Evolutionary conservation across 2,888 invertebrate genomes (phyloP).

Genomic region (Agrochola lota): DNA sequence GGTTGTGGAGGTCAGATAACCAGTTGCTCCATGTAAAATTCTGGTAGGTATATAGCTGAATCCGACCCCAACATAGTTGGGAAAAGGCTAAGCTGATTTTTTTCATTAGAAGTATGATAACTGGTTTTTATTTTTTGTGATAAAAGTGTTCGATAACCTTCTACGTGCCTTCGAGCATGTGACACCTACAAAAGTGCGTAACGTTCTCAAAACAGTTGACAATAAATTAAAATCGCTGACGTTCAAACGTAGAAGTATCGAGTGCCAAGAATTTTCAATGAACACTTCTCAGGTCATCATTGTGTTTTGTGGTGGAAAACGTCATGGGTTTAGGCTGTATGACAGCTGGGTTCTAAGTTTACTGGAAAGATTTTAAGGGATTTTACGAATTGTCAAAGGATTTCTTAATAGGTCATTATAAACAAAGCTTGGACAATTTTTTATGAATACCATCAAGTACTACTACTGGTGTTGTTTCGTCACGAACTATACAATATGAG

Average conservation of each 20-base stretch:
- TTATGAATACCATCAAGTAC: background rate
- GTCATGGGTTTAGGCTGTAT: background rate
- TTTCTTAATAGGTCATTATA: background rate
- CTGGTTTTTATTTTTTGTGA: too few relatives aligned
- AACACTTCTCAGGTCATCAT: background rate
- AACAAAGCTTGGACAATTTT: background rate
- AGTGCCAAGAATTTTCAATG: slow-evolving; percentile 40
- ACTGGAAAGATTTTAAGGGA: slow-evolving; percentile 1
- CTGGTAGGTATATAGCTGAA: too few relatives aligned
- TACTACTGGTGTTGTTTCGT: background rate
- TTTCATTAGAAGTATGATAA: too few relatives aligned
- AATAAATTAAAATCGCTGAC: slow-evolving; percentile 39
- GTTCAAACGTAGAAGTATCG: background rate
- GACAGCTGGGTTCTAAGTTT: background rate
- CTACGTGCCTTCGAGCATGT: slow-evolving; percentile 49
- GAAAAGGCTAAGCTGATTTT: too few relatives aligned
- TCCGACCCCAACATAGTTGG: too few relatives aligned
- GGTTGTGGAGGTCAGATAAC: too few relatives aligned
- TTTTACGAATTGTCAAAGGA: background rate
- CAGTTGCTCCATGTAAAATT: too few relatives aligned
- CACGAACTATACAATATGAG: background rate
- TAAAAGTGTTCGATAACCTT: background rate
- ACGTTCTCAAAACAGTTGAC: slow-evolving; percentile 24
- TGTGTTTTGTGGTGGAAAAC: slow-evolving; percentile 19
- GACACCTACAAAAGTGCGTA: background rate